Percentiles rank a stretch among this genome's conserved stretches.
Conservation (phyloP, 2,888 invertebrate genomes). For the Sinopyrophorus schimmeli region DNA sequence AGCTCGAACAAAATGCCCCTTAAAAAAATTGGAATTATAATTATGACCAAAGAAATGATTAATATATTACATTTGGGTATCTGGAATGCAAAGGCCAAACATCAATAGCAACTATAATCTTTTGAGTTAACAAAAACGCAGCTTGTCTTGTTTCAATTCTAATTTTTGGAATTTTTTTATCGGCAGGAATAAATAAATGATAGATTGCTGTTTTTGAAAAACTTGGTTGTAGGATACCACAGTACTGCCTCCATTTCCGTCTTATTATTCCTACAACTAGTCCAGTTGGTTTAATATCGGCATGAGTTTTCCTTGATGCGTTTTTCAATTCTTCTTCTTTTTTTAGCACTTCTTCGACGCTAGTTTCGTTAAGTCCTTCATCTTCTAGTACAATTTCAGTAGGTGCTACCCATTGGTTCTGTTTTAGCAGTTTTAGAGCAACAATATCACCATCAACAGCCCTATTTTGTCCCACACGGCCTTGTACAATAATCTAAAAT, state of each 20-base stretch:
- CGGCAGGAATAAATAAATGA: constrained; percentile 93
- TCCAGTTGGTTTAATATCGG: constrained; percentile 66
- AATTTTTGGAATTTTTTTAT: constrained; percentile 90
- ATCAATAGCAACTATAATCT: constrained; percentile 95
- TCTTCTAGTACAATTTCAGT: constrained; percentile 83
- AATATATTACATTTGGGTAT: constrained; percentile 71
- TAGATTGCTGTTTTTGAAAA: constrained; percentile 61
- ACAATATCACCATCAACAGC: constrained; percentile 95
- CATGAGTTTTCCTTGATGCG: constrained; percentile 29
- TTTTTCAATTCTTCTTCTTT: constrained; percentile 54
- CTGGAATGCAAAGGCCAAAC: constrained; percentile 93
- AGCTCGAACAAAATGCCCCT: constrained; percentile 93
- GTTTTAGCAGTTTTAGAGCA: constrained; percentile 85
- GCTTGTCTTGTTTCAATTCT: constrained; percentile 94
- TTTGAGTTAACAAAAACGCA: constrained; percentile 75
- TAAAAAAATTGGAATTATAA: constrained; percentile 31
- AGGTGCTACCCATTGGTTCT: constrained; percentile 88
- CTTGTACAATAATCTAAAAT: constrained; percentile 78
- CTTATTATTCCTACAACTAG: constrained; percentile 92
- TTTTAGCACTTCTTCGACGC: constrained; percentile 69
- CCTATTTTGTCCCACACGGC: constrained; percentile 83
- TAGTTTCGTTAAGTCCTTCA: constrained; percentile 64
- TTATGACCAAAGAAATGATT: no score
- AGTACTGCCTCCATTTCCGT: constrained; percentile 97
- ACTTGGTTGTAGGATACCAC: constrained; percentile 88